A percentile compares a stretch with the other conserved stretches of the same genome.
Conservation (phyloP, 2,888 invertebrate species). For the Notocelia uddmanniana region DNA sequence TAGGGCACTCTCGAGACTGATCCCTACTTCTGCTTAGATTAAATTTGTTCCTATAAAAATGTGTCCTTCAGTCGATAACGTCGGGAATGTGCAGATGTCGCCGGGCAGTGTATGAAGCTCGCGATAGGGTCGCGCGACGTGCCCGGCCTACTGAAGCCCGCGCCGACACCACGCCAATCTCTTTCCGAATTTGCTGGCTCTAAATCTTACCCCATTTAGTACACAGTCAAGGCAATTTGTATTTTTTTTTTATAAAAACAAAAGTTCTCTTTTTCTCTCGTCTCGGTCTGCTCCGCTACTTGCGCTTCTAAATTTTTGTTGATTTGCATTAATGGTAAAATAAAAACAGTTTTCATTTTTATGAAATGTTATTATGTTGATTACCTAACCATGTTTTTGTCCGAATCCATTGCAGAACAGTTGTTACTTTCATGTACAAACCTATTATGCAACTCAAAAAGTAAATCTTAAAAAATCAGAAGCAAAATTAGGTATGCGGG, state of each 20-base stretch:
- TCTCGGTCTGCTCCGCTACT: too few species aligned
- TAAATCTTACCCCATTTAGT: slow-evolving; percentile 18
- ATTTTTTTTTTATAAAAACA: slow-evolving; percentile 48
- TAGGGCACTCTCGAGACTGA: slow-evolving; percentile 79
- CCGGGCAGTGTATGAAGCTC: slow-evolving; percentile 76
- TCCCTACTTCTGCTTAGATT: slow-evolving; percentile 81
- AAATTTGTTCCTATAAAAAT: slow-evolving; percentile 83
- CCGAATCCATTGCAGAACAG: background rate
- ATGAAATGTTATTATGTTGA: too few species aligned
- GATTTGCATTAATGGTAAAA: too few species aligned
- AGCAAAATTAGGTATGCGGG: slow-evolving; percentile 16
- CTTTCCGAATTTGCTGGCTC: slow-evolving; percentile 37
- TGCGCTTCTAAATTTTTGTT: too few species aligned
- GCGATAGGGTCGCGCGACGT: slow-evolving; percentile 75
- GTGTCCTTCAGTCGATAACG: slow-evolving; percentile 78
- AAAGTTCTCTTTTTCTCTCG: too few species aligned
- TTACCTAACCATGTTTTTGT: background rate
- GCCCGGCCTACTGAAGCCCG: slow-evolving; percentile 70
- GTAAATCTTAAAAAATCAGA: slow-evolving; percentile 3
- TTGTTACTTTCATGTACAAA: background rate
- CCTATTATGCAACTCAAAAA: background rate
- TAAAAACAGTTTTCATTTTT: too few species aligned
- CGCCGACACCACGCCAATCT: slow-evolving; percentile 43
- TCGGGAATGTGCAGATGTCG: slow-evolving; percentile 81
- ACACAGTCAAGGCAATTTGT: slow-evolving; percentile 23